A percentile compares a stretch with the other conserved stretches of the same genome.
Evolutionary conservation across 1,140 invertebrate species (phyloP).

Genomic region (Drosophila nannoptera): DNA sequence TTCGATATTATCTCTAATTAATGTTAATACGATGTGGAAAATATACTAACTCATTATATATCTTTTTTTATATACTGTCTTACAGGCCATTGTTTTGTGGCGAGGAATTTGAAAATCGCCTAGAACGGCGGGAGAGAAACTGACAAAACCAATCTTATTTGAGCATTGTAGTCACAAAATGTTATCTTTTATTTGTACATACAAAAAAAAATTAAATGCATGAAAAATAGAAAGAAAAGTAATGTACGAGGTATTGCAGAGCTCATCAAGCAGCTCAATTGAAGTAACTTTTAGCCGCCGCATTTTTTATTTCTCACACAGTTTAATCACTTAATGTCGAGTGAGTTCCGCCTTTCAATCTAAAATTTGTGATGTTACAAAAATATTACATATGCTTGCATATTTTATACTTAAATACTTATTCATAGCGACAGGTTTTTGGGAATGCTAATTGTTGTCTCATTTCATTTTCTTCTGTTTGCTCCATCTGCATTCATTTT

Average conservation of each 20-base stretch:
- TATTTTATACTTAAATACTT: constrained; percentile 15
- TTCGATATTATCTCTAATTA: too few relatives aligned
- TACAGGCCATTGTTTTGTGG: too few relatives aligned
- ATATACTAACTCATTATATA: too few relatives aligned
- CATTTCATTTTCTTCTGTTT: neutral
- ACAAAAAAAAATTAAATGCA: neutral
- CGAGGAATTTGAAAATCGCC: neutral
- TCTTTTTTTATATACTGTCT: too few relatives aligned
- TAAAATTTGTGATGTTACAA: constrained; percentile 22
- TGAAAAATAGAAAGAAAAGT: constrained; percentile 4
- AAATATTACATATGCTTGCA: constrained; percentile 18
- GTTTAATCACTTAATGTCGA: constrained; percentile 11
- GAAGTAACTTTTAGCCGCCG: constrained; percentile 25
- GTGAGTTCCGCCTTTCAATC: neutral
- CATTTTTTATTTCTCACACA: constrained; percentile 13
- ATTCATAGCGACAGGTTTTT: constrained; percentile 9
- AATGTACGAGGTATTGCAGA: constrained; percentile 9
- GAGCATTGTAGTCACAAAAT: constrained; percentile 9
- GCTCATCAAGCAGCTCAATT: constrained; percentile 14
- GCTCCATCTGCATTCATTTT: neutral
- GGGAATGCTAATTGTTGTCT: constrained; percentile 27
- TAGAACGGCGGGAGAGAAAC: neutral
- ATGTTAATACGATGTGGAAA: too few relatives aligned
- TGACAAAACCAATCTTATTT: neutral
- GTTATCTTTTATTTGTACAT: constrained; percentile 12